Percentiles rank a stretch among this genome's conserved stretches.
Conservation (phyloP, 2,888 invertebrate species). For the Allophyes oxyacanthae region DNA sequence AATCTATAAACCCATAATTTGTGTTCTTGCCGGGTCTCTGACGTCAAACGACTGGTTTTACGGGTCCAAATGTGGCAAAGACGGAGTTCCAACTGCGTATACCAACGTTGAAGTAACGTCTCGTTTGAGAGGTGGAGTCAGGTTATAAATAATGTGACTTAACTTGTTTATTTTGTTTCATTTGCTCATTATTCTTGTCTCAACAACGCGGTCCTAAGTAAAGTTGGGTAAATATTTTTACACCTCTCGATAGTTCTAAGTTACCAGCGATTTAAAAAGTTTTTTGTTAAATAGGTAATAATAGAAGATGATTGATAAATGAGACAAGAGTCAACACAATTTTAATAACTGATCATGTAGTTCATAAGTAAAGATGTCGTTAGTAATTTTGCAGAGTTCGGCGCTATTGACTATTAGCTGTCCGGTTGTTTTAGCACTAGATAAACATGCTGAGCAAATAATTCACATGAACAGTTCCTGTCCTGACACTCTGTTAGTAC, state of each 20-base stretch:
- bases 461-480: conserved; percentile 36
- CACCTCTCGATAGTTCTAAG: conserved; percentile 3
- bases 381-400: conserved; percentile 20
- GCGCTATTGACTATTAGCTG: conserved; percentile 12
- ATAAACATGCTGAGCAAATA: conserved; percentile 39
- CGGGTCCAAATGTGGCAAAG: conserved; percentile 4
- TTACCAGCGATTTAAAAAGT: background rate
- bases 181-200: too few relatives aligned
- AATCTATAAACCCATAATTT: background rate
- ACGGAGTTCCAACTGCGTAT: background rate
- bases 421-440: conserved; percentile 10
- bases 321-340: conserved; percentile 3
- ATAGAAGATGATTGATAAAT: background rate
- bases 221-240: background rate
- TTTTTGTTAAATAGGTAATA: too few relatives aligned
- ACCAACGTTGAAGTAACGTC: background rate
- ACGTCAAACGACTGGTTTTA: conserved; percentile 36
- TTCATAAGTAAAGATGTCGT: conserved; percentile 3
- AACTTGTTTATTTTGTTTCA: background rate
- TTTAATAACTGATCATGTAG: background rate
- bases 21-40: conserved; percentile 5
- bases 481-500: conserved; percentile 30
- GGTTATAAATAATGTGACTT: background rate
- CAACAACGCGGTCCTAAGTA: too few relatives aligned
- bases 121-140: background rate